A percentile compares a stretch with the other conserved stretches of the same genome.
phyloP scores from a whole-genome alignment of 2,113 vertebrate species.

The Macquaria ambigua region DNA sequence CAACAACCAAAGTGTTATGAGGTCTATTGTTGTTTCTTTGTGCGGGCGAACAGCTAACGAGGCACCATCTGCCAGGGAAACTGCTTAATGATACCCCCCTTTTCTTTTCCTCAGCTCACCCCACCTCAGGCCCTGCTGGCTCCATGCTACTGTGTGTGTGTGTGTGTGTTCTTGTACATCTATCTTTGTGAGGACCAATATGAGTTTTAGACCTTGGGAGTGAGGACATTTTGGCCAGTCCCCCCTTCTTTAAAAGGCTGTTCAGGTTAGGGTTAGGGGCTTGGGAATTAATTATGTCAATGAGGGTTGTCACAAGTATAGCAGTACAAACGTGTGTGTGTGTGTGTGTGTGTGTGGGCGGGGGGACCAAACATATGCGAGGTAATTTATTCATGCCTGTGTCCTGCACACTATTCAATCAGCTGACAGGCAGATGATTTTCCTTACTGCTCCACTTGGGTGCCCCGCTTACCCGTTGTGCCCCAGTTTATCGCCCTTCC shows the following conservation, averaged over 20 bases:
- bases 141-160: constrained; percentile 41
- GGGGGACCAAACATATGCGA: not conserved
- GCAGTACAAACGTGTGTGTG: not conserved
- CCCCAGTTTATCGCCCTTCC: constrained; percentile 63
- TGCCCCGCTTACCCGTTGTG: constrained; percentile 49
- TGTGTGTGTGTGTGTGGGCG: not conserved
- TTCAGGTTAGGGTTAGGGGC: not conserved
- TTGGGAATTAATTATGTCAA: not conserved
- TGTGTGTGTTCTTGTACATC: not conserved
- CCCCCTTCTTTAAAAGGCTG: not conserved
- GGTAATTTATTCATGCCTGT: constrained; percentile 23
- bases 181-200: constrained; percentile 8
- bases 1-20: constrained; percentile 27
- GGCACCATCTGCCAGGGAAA: constrained; percentile 78
- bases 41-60: constrained; percentile 58
- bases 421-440: constrained; percentile 50
- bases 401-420: constrained; percentile 31
- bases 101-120: constrained; percentile 47
- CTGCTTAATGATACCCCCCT: constrained; percentile 66
- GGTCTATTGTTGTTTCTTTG: constrained; percentile 70
- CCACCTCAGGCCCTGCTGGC: constrained; percentile 48
- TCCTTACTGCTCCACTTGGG: constrained; percentile 52
- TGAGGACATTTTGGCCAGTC: not conserved
- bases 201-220: not conserved
- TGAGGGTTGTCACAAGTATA: not conserved